phyloP scores from a whole-genome alignment of 2,797 vertebrate genomes.

The Spondyliosoma cantharus region DNA sequence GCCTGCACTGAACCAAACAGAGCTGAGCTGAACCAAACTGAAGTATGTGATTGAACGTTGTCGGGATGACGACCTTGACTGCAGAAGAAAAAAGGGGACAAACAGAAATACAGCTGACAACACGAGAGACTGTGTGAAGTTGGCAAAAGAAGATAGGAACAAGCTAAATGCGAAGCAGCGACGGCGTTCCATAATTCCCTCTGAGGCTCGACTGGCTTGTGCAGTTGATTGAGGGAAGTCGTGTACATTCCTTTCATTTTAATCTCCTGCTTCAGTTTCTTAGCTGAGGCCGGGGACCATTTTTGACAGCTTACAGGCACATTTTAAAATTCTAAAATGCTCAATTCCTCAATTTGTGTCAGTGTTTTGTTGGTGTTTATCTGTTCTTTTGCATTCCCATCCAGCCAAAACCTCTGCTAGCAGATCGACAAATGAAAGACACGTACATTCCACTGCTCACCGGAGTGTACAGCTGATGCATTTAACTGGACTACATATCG shows the following conservation, averaged over 20 bases:
- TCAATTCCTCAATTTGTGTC: constrained; percentile 28
- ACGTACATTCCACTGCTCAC: constrained; percentile 41
- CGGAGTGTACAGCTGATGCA: background rate
- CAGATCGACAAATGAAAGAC: constrained; percentile 7
- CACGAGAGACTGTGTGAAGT: constrained; percentile 21
- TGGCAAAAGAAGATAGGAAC: constrained; percentile 23
- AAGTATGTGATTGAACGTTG: constrained; percentile 33
- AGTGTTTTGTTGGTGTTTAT: constrained; percentile 27
- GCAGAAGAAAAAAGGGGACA: constrained; percentile 39
- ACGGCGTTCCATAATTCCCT: constrained; percentile 47
- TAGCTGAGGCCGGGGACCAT: constrained; percentile 54
- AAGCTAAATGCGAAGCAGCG: constrained; percentile 19
- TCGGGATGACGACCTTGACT: constrained; percentile 11
- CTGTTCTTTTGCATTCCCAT: constrained; percentile 45
- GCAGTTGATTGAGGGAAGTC: constrained; percentile 38
- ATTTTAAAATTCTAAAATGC: constrained; percentile 32
- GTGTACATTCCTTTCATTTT: constrained; percentile 73
- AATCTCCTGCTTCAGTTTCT: constrained; percentile 41
- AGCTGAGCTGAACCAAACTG: constrained; percentile 65
- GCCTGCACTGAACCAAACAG: constrained; percentile 69
- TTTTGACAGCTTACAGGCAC: constrained; percentile 46
- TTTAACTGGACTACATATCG: constrained; percentile 21
- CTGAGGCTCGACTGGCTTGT: constrained; percentile 10
- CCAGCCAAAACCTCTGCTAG: background rate
- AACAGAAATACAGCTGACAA: constrained; percentile 24